phyloP scores from a whole-genome alignment of 2,888 invertebrate species.

The Lasiommata megera region DNA sequence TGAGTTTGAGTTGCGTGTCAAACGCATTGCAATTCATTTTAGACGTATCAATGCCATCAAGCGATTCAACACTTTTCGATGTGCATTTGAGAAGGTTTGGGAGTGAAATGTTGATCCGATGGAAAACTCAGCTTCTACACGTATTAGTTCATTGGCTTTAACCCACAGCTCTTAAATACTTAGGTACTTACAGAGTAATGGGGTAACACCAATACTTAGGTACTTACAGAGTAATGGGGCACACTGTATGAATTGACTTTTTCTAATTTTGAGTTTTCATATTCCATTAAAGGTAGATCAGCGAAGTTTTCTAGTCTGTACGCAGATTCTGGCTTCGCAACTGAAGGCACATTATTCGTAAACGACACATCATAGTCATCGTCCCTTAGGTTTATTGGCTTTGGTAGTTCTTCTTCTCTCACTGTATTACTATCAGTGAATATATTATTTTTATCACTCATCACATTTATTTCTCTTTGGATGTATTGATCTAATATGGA shows the following conservation, averaged over 20 bases:
- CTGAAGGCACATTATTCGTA: conserved; percentile 56
- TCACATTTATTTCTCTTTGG: conserved; percentile 36
- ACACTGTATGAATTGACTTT: conserved; percentile 68
- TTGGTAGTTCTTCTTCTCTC: conserved; percentile 54
- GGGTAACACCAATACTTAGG: too few species aligned
- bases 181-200: too few species aligned
- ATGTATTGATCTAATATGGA: conserved; percentile 38
- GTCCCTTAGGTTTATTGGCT: conserved; percentile 57
- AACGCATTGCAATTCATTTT: too few species aligned
- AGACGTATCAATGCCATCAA: too few species aligned
- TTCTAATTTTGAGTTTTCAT: conserved; percentile 56
- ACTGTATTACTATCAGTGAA: conserved; percentile 38
- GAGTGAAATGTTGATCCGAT: not conserved
- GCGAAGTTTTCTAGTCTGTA: conserved; percentile 65
- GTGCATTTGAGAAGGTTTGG: conserved; percentile 9
- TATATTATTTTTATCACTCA: conserved; percentile 29
- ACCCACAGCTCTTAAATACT: too few species aligned
- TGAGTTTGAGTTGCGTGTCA: too few species aligned
- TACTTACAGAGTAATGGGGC: conserved; percentile 75
- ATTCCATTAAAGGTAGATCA: conserved; percentile 64
- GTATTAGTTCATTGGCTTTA: too few species aligned
- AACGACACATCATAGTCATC: conserved; percentile 53
- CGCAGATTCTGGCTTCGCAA: conserved; percentile 46
- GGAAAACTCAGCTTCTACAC: too few species aligned
- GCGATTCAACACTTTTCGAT: not conserved